Conservation (phyloP, 35 echinoderm and acorn worm species). For the Lytechinus pictus region DNA sequence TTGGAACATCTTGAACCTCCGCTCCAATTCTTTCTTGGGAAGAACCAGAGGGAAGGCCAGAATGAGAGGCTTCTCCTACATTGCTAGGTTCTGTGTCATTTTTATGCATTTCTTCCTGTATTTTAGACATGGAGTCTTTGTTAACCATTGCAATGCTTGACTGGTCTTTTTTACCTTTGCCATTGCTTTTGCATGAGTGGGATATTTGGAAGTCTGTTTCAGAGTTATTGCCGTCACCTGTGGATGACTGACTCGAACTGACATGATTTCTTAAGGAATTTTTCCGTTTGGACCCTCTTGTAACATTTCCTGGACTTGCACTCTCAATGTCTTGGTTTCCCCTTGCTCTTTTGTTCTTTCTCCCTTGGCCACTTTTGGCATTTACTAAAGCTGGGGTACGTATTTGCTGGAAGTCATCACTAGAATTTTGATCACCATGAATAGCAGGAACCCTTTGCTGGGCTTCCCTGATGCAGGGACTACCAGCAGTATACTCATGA, state of each 20-base stretch:
- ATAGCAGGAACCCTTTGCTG: not conserved
- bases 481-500: not conserved
- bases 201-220: slow-evolving; percentile 20
- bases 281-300: not conserved
- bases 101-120: not conserved
- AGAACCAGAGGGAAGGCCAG: not conserved
- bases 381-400: not conserved
- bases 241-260: not conserved
- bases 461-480: slow-evolving; percentile 19
- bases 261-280: not conserved
- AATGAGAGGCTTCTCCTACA: not conserved
- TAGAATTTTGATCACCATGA: not conserved
- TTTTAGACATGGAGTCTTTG: not conserved
- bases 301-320: not conserved
- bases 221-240: slow-evolving; percentile 20
- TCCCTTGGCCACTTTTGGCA: not conserved
- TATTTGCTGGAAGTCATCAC: slow-evolving; percentile 30
- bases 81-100: not conserved
- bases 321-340: not conserved
- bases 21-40: not conserved
- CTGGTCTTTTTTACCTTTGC: not conserved
- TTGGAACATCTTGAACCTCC: not conserved
- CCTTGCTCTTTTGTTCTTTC: not conserved
- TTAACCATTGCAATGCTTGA: not conserved
- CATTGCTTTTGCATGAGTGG: not conserved